These are phyloP conservation scores for Coelopa pilipes DNA, from an alignment of 2,888 invertebrate species.

Conservation along the genomic window DNA sequence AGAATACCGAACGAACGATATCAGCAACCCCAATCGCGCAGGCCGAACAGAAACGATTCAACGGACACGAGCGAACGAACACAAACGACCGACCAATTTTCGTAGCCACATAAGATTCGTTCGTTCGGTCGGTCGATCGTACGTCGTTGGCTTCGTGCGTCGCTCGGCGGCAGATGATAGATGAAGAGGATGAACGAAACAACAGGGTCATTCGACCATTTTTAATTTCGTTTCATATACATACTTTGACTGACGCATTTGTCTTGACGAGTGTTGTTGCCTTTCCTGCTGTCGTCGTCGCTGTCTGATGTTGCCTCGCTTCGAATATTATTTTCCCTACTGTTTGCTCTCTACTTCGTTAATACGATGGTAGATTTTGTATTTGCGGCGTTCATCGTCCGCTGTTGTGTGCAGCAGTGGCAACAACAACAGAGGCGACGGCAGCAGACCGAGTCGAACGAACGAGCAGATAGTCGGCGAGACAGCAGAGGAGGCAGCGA, in stretches of 20 bases:
- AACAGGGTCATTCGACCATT: constrained; percentile 38
- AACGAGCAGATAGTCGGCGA: not conserved
- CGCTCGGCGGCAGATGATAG: constrained; percentile 9
- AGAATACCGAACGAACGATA: not conserved
- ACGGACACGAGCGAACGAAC: not conserved
- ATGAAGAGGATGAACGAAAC: constrained; percentile 23
- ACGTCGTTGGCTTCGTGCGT: not conserved
- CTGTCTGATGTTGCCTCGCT: not conserved
- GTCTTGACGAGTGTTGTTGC: not conserved
- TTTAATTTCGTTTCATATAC: constrained; percentile 9
- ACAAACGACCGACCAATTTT: constrained; percentile 12
- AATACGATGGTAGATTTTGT: not conserved
- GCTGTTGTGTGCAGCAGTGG: constrained; percentile 14
- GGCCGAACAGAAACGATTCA: not conserved
- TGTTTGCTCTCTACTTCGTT: not conserved
- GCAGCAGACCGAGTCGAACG: constrained; percentile 2
- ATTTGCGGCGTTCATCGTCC: not conserved
- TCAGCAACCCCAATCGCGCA: no score
- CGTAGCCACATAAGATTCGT: not conserved
- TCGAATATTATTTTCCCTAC: not conserved
- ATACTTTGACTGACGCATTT: no score
- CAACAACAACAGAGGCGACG: not conserved
- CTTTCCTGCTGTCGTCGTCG: not conserved
- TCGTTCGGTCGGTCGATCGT: not conserved
- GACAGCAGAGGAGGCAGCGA: no score